Evolutionary conservation across 2,797 vertebrate genomes (phyloP).

Genomic region (Ara ararauna): DNA sequence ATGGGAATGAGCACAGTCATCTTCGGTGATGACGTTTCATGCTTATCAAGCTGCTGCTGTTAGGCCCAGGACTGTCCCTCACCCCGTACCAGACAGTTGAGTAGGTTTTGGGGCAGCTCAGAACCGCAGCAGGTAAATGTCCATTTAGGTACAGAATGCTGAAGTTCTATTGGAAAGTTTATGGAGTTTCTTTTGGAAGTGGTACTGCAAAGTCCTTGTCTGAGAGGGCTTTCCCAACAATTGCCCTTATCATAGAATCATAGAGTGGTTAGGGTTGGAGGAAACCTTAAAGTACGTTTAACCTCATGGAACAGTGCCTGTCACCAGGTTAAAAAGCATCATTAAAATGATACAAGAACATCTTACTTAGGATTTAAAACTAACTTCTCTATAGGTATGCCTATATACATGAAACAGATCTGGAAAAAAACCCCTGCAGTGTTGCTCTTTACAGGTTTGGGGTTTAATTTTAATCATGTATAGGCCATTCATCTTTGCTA

Average conservation of each 20-base stretch:
- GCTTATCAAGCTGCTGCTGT: fast-evolving
- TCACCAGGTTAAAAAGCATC: neutral
- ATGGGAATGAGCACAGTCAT: fast-evolving
- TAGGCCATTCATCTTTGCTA: neutral
- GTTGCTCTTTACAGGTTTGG: neutral
- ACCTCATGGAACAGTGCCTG: neutral
- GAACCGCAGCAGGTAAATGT: neutral
- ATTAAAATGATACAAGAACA: neutral
- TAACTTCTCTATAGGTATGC: too few relatives aligned
- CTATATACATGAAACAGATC: neutral
- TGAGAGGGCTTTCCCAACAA: neutral
- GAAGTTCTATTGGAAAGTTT: neutral
- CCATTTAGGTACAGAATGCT: neutral
- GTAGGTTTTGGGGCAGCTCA: neutral
- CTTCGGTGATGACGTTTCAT: neutral
- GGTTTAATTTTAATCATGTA: neutral
- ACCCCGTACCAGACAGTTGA: fast-evolving
- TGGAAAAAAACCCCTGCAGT: fast-evolving
- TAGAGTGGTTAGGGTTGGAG: neutral
- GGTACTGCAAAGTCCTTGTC: neutral
- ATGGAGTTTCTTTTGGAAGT: neutral
- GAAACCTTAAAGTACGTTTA: neutral
- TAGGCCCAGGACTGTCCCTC: neutral
- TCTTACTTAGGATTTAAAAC: neutral
- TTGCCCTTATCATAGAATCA: neutral